Evolutionary conservation across 2,888 invertebrate genomes (phyloP).

Genomic region (Frankliniella intonsa): DNA sequence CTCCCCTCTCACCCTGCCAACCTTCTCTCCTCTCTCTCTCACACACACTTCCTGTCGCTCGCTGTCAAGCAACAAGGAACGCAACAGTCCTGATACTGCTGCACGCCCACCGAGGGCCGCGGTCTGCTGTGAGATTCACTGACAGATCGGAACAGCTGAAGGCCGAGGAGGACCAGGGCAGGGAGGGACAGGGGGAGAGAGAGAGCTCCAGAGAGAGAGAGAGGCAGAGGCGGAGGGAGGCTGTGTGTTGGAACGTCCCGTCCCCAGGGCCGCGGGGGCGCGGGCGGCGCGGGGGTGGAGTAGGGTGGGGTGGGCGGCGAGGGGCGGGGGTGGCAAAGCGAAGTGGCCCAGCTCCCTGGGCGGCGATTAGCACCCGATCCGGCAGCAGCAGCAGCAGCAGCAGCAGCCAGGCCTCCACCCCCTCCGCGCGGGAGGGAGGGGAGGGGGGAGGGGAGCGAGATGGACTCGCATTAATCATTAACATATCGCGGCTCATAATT

Average conservation of each 20-base stretch:
- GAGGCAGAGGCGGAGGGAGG: not conserved
- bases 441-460: not conserved
- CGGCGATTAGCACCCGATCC: conserved; percentile 21
- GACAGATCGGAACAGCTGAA: too few relatives aligned
- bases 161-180: too few relatives aligned
- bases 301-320: not conserved
- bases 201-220: not conserved
- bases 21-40: too few relatives aligned
- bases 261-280: not conserved
- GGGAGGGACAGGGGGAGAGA: not conserved
- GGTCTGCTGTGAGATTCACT: too few relatives aligned
- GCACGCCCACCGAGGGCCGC: too few relatives aligned
- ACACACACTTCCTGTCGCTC: too few relatives aligned
- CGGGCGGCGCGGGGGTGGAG: not conserved
- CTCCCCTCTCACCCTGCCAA: too few relatives aligned
- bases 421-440: not conserved
- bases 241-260: not conserved
- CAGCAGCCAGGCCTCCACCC: too few relatives aligned
- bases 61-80: too few relatives aligned
- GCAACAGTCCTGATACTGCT: too few relatives aligned
- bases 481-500: too few relatives aligned
- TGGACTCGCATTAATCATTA: too few relatives aligned
- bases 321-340: not conserved
- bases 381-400: not conserved
- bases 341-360: conserved; percentile 18